Evolutionary conservation across 1,140 invertebrate genomes (phyloP), one percentile per base, ranked within the genome.

Genomic region (Drosophila lacertosa): DNA sequence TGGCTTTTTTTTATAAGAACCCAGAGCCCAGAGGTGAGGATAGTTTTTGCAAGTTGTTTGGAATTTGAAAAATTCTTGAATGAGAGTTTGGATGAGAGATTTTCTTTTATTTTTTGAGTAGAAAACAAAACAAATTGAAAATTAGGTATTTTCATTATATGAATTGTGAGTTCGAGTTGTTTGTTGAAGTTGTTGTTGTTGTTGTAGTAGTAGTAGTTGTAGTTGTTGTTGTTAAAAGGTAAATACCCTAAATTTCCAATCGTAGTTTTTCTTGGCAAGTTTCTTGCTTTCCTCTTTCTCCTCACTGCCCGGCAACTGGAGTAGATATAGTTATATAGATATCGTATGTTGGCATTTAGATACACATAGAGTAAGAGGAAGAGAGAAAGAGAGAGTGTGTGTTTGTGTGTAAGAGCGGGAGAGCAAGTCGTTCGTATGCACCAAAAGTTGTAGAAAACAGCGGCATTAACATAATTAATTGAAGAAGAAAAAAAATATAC

Each of bases 221-320:
- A 26, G 24, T 26, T 26, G 24, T 40, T 68, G 64, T 40, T 73
- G 45, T 42, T 48, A 44, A 71, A 57, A 51, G 29, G 72, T 90
- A 90, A 90, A 93, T 95, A 95, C 95, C 95, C 95, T 94, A 94
- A 95, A 95, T 94, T 95, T 95, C 95, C 95, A 95, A 92, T 95
- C 95, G 93, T 94, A 94, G 82, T 94, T 94, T 93, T 95, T 94
- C 92, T 94, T 92, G 67, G 81, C 81, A 91, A 93, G 91, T 74
- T 92, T 92, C 83, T 93, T 93, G 91, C 93, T 91, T 86, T 90
- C 89, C 82, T 69, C 82, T 69, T 70, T 83, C 91, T 93, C 93
- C 91, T 93, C 93, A 91, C 92, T 92, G 92, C 82, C 84, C 65
- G 92, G 84, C 91, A 90, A 89, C 89, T 91, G 74, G 63, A 57